A percentile compares a stretch with the other conserved stretches of the same genome.
phyloP scores from a whole-genome alignment of 2,113 vertebrate species.

The Hippocampus guttulatus region DNA sequence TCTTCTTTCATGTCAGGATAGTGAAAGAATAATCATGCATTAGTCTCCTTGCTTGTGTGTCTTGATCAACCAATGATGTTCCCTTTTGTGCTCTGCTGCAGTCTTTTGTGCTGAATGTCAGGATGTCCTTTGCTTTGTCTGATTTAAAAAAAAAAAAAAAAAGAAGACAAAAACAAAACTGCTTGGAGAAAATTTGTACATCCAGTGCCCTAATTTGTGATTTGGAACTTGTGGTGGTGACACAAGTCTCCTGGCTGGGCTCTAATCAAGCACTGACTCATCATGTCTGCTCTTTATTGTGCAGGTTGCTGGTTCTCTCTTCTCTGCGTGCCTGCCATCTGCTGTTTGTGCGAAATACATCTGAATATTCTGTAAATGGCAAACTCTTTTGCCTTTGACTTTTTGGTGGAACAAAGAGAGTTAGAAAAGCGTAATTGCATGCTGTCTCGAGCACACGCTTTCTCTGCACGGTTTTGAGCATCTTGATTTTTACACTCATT shows the following conservation, averaged over 20 bases:
- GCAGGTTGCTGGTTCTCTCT: conserved; percentile 28
- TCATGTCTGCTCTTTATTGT: conserved; percentile 33
- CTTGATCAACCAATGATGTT: conserved; percentile 54
- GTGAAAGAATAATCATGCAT: conserved; percentile 43
- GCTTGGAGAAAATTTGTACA: conserved; percentile 46
- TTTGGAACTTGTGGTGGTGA: conserved; percentile 27
- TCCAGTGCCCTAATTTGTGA: conserved; percentile 48
- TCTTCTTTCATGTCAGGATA: not conserved
- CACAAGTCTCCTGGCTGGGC: conserved; percentile 29
- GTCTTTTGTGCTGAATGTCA: conserved; percentile 28
- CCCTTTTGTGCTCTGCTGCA: conserved; percentile 24
- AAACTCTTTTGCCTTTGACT: conserved; percentile 14
- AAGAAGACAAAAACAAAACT: conserved; percentile 12
- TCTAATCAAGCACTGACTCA: conserved; percentile 51
- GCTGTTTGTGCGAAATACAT: conserved; percentile 14
- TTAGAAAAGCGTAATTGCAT: conserved; percentile 29
- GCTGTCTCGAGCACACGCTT: conserved; percentile 5
- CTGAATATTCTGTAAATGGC: conserved; percentile 21
- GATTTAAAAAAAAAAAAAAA: conserved; percentile 4
- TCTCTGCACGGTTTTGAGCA: conserved; percentile 20
- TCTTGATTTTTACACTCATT: conserved; percentile 22
- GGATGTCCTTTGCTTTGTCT: conserved; percentile 33
- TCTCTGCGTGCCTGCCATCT: conserved; percentile 1
- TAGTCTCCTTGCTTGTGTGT: conserved; percentile 45
- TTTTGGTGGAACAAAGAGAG: conserved; percentile 16